Base-by-base conservation (phyloP, 1,140 invertebrate species). In the Diachasmimorpha longicaudata region DNA sequence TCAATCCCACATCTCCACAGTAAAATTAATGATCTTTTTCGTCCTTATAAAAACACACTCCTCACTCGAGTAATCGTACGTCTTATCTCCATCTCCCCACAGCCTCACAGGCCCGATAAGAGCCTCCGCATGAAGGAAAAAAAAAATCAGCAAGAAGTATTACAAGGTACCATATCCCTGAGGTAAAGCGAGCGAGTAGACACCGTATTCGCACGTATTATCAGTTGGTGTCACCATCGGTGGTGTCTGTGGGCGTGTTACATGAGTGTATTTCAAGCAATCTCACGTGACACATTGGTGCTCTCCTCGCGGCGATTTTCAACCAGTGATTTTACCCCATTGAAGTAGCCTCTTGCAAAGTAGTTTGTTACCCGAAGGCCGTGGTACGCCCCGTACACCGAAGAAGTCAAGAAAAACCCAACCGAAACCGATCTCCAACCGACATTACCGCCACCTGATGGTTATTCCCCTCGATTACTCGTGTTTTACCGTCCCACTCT, bases 391-490 rank as follows among this genome's bases (percentile, higher is more conserved):
- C 39, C 39, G 39, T 42, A 42, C 11, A 44, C 19, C 42, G 70
- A 16, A 39, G 13, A 19, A 46, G 70, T 42, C 48, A 55, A 31
- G 11, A 42, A 44, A 71, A 46, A 46, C 21, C 70, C 39, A 46
- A 69, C 19, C 25, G 21, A 68, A 67, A 74, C 72, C 63, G 72
- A 74, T 74, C 42, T 21, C 19, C 21, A 13, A 21, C 39, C 66
- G 23, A 46, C 39, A 31, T 39, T 68, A 63, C 23, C 63, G 72
- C 72, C 72, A 74, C 72, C 72, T 74, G 42, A 68, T 63, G 63
- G 72, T 37, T 13, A 42, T 74, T 0, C 21, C n/a, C 10, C n/a
- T 66, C 72, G 23, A 67, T 31, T 55, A 31, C 48, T 66, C 48
- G 16, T 73, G 25, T 19, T 66, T 10, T 36, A 21, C 37, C 14